Conservation (phyloP, 2,888 invertebrate genomes). For the Ferdinandea cuprea region DNA sequence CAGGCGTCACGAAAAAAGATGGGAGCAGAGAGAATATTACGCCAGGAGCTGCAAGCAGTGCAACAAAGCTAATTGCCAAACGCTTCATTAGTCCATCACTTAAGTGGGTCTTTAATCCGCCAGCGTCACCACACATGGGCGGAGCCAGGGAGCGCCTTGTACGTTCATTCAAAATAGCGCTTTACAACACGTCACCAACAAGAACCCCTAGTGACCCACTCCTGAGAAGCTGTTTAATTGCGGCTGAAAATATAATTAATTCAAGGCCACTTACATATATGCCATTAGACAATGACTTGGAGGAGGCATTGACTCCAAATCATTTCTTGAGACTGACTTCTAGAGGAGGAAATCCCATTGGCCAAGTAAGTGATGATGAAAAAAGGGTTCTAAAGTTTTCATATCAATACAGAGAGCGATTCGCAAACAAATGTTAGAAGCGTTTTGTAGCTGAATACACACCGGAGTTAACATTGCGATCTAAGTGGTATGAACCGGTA, state of each 20-base stretch:
- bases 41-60: not conserved
- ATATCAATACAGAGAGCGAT: not conserved
- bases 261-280: slow-evolving; percentile 39
- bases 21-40: slow-evolving; percentile 30
- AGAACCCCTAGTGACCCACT: slow-evolving; percentile 15
- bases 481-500: not conserved
- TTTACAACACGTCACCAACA: not conserved
- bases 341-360: not conserved
- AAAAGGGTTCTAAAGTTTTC: no score
- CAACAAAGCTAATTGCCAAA: not conserved
- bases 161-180: slow-evolving; percentile 50
- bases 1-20: slow-evolving; percentile 33
- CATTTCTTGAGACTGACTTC: no score
- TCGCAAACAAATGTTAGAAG: no score
- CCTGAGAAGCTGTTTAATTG: not conserved
- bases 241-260: slow-evolving; percentile 73
- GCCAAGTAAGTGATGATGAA: not conserved
- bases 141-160: slow-evolving; percentile 61
- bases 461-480: not conserved
- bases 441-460: not conserved
- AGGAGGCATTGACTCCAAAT: slow-evolving; percentile 61
- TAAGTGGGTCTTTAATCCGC: slow-evolving; percentile 75
- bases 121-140: slow-evolving; percentile 73
- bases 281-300: slow-evolving; percentile 23
- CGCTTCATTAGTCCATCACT: slow-evolving; percentile 29